Base-by-base conservation (phyloP, 2,113 vertebrate species). In the Genyomyrus donnyi region DNA sequence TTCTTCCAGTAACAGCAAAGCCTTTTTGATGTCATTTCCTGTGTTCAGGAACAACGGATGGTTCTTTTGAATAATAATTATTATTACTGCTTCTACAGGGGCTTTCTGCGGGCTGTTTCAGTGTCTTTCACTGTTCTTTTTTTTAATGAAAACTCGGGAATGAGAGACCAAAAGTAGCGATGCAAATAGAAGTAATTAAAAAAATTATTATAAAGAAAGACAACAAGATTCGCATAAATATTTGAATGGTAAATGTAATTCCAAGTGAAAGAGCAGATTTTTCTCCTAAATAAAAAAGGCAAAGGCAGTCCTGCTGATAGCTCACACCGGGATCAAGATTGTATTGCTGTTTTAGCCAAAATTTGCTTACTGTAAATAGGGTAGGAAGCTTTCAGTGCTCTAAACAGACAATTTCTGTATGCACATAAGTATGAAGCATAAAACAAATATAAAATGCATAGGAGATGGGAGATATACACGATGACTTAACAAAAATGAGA, bases 1-100 rank as follows among this genome's bases (percentile, higher is more conserved):
- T 89, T 89, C 93, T 96, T 96, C 95, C 95, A 96, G 95, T 96
- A 96, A 96, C 77, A 94, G 93, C 90, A 91, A 90, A 92, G 92
- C 89, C 91, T 83, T 90, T 94, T 95, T 93, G 92, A 94, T 92
- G 94, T 95, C 91, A 96, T 93, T 95, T 96, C 95, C 95, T 96
- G 95, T 95, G 92, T 91, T 95, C 91, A 93, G 86, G 91, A 90
- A 94, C 93, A 95, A 95, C 93, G 91, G 90, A 91, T 85, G 17
- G 8, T 86, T 93, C 87, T 93, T 84, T 91, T 94, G 90, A 93
- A 93, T 93, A 94, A 85, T 91, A 91, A 91, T 91, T 56, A 83
- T 89, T 91, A 91, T 94, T 93, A 92, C 90, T 90, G 87, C 86
- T 89, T 90, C 48, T 88, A 90, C 52, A 91, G 93, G 93, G 94